Evolutionary conservation across 2,113 vertebrate species (phyloP).

Genomic region (Silurus meridionalis): DNA sequence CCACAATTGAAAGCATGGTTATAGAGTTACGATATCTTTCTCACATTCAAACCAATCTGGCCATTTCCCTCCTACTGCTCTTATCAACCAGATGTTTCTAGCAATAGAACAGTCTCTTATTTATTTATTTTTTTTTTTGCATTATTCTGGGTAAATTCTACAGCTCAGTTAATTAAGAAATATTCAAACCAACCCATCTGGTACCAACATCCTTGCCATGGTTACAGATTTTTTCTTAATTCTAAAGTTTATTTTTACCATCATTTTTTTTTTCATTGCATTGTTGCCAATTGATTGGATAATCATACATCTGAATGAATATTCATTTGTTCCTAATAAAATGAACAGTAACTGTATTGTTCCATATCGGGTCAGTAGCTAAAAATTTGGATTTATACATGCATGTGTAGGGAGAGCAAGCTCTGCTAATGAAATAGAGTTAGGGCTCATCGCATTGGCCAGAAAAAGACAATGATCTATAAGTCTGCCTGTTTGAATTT

Average conservation of each 20-base stretch:
- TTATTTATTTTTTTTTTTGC: not conserved
- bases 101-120: not conserved
- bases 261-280: not conserved
- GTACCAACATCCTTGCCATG: not conserved
- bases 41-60: not conserved
- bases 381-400: not conserved
- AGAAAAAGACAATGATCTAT: slow-evolving; percentile 42
- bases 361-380: not conserved
- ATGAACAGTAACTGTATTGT: not conserved
- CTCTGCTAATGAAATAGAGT: slow-evolving; percentile 23
- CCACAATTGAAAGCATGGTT: not conserved
- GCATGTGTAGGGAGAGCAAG: not conserved
- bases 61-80: not conserved
- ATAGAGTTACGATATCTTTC: not conserved
- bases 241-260: not conserved
- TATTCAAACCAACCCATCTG: not conserved
- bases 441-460: slow-evolving; percentile 27
- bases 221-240: not conserved
- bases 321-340: not conserved
- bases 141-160: not conserved
- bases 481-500: slow-evolving; percentile 48
- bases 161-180: not conserved
- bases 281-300: not conserved
- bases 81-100: too few species aligned
- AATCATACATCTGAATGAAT: not conserved